A percentile compares a stretch with the other conserved stretches of the same genome.
These are phyloP conservation scores for Trichacis sp. DNA, from an alignment of 2,888 invertebrate genomes.

Conservation along the genomic window DNA sequence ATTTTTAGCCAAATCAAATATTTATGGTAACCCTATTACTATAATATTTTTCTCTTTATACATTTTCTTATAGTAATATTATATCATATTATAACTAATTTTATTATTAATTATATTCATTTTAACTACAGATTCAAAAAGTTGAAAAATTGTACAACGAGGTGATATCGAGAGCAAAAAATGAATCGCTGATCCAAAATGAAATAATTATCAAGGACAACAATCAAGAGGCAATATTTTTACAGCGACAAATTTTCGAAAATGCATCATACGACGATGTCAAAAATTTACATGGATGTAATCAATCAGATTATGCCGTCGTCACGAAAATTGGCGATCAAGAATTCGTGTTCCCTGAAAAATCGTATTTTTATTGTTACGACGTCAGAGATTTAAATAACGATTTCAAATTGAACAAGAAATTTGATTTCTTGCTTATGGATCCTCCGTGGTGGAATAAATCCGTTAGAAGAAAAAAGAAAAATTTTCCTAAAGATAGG, in stretches of 20 bases:
- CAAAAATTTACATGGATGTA: constrained; percentile 72
- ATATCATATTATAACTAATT: too few relatives aligned
- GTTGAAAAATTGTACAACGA: constrained; percentile 53
- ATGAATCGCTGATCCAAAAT: constrained; percentile 51
- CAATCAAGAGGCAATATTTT: constrained; percentile 63
- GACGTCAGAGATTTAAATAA: constrained; percentile 74
- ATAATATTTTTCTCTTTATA: too few relatives aligned
- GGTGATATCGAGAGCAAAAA: constrained; percentile 49
- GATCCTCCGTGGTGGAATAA: constrained; percentile 99
- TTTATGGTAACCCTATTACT: too few relatives aligned
- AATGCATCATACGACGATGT: constrained; percentile 58
- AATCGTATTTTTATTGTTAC: constrained; percentile 78
- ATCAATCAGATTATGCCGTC: constrained; percentile 71
- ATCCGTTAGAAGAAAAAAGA: constrained; percentile 85
- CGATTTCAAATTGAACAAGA: constrained; percentile 69
- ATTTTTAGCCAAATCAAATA: too few relatives aligned
- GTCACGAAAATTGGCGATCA: constrained; percentile 70
- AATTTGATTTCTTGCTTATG: constrained; percentile 85
- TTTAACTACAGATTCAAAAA: constrained; percentile 56
- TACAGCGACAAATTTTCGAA: constrained; percentile 65
- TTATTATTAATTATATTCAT: too few relatives aligned
- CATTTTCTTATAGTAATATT: too few relatives aligned
- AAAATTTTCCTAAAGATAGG: constrained; percentile 74
- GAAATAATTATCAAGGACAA: constrained; percentile 49
- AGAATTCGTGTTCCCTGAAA: constrained; percentile 76